Conservation (phyloP, 2,888 invertebrate genomes). For the Bembecia ichneumoniformis region DNA sequence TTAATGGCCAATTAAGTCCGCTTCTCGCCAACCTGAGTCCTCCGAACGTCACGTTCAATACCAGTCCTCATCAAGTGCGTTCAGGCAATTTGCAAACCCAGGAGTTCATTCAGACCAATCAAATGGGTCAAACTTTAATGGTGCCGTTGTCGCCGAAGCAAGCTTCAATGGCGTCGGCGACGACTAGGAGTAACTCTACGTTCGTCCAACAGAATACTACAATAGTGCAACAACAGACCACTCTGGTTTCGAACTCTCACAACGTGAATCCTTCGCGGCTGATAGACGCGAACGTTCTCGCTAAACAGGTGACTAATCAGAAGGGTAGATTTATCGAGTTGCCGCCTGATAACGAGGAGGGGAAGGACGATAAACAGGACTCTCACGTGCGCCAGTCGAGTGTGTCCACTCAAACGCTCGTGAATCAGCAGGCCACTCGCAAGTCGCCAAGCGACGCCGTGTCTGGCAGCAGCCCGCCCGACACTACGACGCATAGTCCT, state of each 20-base stretch:
- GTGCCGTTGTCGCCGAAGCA: constrained; percentile 78
- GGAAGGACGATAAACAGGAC: constrained; percentile 14
- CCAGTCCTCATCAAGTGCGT: constrained; percentile 64
- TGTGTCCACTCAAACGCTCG: constrained; percentile 83
- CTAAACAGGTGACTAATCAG: constrained; percentile 36
- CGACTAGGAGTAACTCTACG: constrained; percentile 77
- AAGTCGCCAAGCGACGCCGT: constrained; percentile 35
- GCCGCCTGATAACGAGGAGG: constrained; percentile 20
- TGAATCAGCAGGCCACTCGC: constrained; percentile 30
- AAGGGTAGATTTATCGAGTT: constrained; percentile 29
- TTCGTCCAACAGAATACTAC: constrained; percentile 90
- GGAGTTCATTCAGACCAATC: constrained; percentile 78
- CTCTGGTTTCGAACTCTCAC: constrained; percentile 80
- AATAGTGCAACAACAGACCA: constrained; percentile 86
- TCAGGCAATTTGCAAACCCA: constrained; percentile 75
- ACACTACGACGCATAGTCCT: constrained; percentile 89
- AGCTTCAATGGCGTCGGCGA: constrained; percentile 63
- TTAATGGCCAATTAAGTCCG: constrained; percentile 84
- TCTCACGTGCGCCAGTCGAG: constrained; percentile 70
- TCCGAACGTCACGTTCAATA: constrained; percentile 75
- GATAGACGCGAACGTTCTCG: constrained; percentile 73
- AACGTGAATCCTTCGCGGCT: constrained; percentile 41
- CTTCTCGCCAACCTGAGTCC: constrained; percentile 82
- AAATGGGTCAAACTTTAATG: constrained; percentile 79
- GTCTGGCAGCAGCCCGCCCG: constrained; percentile 74